Evolutionary conservation across 2,797 vertebrate genomes (phyloP), one percentile per base, ranked within the genome.

Genomic region (Epinephelus coioides): DNA sequence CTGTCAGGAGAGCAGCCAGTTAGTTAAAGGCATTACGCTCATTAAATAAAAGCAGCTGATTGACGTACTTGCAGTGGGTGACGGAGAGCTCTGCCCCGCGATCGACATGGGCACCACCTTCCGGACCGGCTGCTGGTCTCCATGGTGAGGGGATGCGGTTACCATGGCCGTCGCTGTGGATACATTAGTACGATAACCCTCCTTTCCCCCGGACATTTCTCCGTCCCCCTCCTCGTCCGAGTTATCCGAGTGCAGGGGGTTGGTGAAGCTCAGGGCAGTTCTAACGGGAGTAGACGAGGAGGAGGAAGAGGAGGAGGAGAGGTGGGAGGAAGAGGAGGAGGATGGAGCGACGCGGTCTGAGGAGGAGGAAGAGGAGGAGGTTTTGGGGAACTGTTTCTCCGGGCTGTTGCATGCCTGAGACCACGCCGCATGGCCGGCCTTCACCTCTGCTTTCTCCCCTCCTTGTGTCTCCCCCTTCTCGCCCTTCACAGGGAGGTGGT

Each of bases 171-270:
- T 97, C 49, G 95, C 96, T 18, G 91, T 97, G 88, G 98, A 98
- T 74, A 98, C 87, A 15, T 55, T 97, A 51, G 94, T 97, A 6
- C 30, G 93, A 25, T 34, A 66, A 15, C 76, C 73, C 19, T 90
- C 89, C 73, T 79, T 88, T 14, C 65, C 76, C 4, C 77, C 91
- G 0, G 78, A 69, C 91, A 93, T 93, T 93, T 86, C 95, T 53
- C 95, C 95, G 0, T 97, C 97, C 3, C 87, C 96, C 61, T 98
- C 97, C 0, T 93, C 95, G 34, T 98, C 98, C 0, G 97, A 97
- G 92, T 97, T 96, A 86, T 98, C 97, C 0, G 97, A 97, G 88
- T 99, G 98, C 77, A 99, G 96, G 50, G 98, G 98, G 92, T 99
- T 99, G 86, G 97, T 99, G 92, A 99, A 99, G 92, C 97, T 96